Evolutionary conservation across 2,888 invertebrate species (phyloP).

Genomic region (Drosophila kanekoi): DNA sequence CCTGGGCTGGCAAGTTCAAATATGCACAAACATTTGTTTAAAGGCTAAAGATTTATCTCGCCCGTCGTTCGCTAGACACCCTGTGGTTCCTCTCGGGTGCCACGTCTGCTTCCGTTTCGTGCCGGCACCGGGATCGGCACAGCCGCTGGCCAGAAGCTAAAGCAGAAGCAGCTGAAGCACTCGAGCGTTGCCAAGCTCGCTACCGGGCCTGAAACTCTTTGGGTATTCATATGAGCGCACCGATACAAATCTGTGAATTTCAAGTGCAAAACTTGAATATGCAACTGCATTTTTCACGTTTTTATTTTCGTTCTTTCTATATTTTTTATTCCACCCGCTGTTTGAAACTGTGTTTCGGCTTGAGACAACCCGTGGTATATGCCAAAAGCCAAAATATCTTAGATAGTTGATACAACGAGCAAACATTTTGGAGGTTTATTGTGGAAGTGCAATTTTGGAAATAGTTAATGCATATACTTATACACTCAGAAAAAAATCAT

Average conservation of each 20-base stretch:
- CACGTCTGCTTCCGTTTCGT: conserved; percentile 71
- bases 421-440: neutral
- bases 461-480: too few species aligned
- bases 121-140: conserved; percentile 19
- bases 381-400: conserved; percentile 19
- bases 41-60: conserved; percentile 78
- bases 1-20: conserved; percentile 69
- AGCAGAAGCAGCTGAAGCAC: conserved; percentile 1
- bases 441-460: neutral
- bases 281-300: conserved; percentile 73
- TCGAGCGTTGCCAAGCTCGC: conserved; percentile 16
- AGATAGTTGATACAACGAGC: conserved; percentile 33
- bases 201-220: conserved; percentile 47
- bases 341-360: conserved; percentile 28
- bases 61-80: conserved; percentile 71
- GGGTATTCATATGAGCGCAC: conserved; percentile 73
- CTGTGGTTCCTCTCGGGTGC: conserved; percentile 68
- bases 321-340: conserved; percentile 27
- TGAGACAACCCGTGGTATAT: conserved; percentile 18
- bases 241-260: conserved; percentile 80
- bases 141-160: neutral
- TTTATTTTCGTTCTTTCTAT: conserved; percentile 11
- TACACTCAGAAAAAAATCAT: too few species aligned
- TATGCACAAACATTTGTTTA: conserved; percentile 80
- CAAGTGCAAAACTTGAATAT: conserved; percentile 81